Base-by-base conservation (phyloP, 2,888 invertebrate genomes). In the Amphimallon solstitiale region DNA sequence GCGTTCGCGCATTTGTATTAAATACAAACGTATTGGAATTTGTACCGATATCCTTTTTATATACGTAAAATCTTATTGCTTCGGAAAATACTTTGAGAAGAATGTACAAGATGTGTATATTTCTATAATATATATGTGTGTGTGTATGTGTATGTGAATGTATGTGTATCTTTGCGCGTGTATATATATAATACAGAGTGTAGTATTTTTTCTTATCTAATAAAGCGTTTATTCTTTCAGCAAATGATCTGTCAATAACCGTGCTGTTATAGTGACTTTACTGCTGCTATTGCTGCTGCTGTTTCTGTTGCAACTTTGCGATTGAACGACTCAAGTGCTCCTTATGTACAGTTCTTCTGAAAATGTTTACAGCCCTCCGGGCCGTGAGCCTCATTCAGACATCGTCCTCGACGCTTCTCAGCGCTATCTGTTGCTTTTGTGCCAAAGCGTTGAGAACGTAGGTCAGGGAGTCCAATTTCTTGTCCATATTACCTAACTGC, bases 381-480 rank as follows among this genome's bases (percentile, higher is more conserved):
- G 56, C 56, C 12, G 40, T 56, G 6, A 56, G 56, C 56, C 52
- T 34, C 17, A 62, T 62, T 83, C 82, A 85, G 72, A 85, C 85
- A 71, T 85, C 85, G 74, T 85, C 85, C 74, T 85, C 85, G 72
- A 83, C 79, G 70, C 83, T 82, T 69, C 84, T 80, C 69, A 84
- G 76, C 56, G 82, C 81, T 74, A 84, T 83, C 75, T 85, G 85
- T 73, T 85, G 85, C 74, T 86, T 87, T 81, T 86, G 85, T 70
- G 86, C 84, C 72, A 89, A 77, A 45, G 85, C 83, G 76, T 86
- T 87, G 68, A 89, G 80, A 51, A 89, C 83, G 74, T 85, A 85
- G 48, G 87, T 82, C 63, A 88, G 80, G 72, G 87, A 85, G 76
- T 89, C 89, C 70, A 89, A 73, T 78, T 89, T 89, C 76, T 87